Evolutionary conservation across 64 coral and sea anemone species (phyloP).

Genomic region (Montipora cactus): DNA sequence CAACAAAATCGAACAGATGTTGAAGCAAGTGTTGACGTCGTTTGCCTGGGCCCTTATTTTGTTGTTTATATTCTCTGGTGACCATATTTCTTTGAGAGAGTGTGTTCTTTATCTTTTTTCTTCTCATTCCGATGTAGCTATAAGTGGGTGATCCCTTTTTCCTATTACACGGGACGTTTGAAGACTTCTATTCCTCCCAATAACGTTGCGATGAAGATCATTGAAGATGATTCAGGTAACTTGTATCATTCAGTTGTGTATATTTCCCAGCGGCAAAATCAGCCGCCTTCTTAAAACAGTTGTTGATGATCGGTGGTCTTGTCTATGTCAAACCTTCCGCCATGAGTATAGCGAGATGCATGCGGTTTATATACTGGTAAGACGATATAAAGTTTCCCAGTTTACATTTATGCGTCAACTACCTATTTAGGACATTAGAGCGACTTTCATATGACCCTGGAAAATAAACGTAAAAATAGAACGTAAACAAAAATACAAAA

Average conservation of each 20-base stretch:
- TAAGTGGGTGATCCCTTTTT: slow-evolving; percentile 87
- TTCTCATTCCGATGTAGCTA: slow-evolving; percentile 34
- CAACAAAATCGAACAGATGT: no score
- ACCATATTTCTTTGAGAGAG: no score
- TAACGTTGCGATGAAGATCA: slow-evolving; percentile 25
- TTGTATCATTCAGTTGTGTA: neutral
- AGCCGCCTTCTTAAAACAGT: neutral
- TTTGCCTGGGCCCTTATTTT: neutral
- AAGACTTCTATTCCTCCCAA: slow-evolving; percentile 3
- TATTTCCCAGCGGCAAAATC: neutral
- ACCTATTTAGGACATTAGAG: no score
- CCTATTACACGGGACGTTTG: slow-evolving; percentile 48
- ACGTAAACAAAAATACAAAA: no score
- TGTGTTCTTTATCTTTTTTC: neutral
- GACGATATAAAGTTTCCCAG: no score
- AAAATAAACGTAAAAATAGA: no score
- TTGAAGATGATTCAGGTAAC: slow-evolving; percentile 28
- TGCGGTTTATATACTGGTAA: no score
- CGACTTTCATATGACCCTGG: no score
- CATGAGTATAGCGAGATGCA: neutral
- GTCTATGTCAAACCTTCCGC: no score
- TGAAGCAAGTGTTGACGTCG: no score
- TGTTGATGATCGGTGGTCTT: neutral
- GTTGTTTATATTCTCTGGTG: neutral
- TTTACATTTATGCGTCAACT: no score